Evolutionary conservation across 2,113 vertebrate genomes (phyloP), one percentile per base, ranked within the genome.

Genomic region (Piprites chloris): DNA sequence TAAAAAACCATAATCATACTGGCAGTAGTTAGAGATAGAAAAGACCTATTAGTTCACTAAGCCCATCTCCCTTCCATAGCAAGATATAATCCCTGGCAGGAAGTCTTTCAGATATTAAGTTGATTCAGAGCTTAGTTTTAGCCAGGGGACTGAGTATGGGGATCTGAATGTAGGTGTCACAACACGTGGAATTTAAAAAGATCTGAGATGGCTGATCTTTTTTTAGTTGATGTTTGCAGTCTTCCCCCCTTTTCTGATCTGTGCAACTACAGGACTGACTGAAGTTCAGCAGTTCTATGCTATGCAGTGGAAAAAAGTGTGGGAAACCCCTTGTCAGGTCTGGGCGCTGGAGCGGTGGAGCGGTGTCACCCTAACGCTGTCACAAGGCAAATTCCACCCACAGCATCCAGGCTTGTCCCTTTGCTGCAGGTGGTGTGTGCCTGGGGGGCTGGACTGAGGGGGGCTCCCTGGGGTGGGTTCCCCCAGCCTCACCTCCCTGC

Each of bases 11-110:
- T 95, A 96, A 91, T 91, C 85, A 87, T 86, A 33, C 89, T 95
- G 95, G 94, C 94, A 95, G 87, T 83, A 91, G 96, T 93, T 87
- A 56, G 93, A 92, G 93, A 93, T 90, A 90, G 95, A 92, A 89
- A 96, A 96, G 92, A 93, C 95, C 95, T 97, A 89, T 96, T 78
- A 93, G 90, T 93, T 94, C 92, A 16, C 74, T 87, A 78, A 96
- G 90, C 87, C 84, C 50, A 58, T 59, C 92, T 96, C 93, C 89
- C 66, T 90, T 91, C 94, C 92, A 87, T 12, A 35, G 85, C 87
- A 76, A 79, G 78, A 90, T 44, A 87, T 85, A 90, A 96, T 91
- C 94, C 95, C 93, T 84, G 76, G 92, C 93, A 95, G 92, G 93
- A 91, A 92, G 62, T 53, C 67, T 87, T 85, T 50, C 81, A 78